phyloP scores from a whole-genome alignment of 2,888 invertebrate species.

The Griposia aprilina region DNA sequence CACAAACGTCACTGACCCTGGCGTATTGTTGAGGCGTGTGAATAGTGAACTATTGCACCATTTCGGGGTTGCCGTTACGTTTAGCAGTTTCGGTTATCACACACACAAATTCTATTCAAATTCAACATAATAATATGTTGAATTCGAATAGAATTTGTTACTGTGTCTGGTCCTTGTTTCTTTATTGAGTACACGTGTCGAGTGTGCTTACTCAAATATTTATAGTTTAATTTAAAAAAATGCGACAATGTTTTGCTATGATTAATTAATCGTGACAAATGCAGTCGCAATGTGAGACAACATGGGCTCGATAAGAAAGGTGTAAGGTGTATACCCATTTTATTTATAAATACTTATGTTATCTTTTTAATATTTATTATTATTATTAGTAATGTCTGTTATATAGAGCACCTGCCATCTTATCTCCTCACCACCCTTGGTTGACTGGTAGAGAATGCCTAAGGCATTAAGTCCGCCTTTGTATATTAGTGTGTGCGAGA shows the following conservation, averaged over 20 bases:
- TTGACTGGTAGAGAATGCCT: too few relatives aligned
- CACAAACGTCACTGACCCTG: conserved; percentile 73
- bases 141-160: conserved; percentile 34
- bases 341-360: too few relatives aligned
- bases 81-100: conserved; percentile 27
- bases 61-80: conserved; percentile 57
- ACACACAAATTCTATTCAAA: too few relatives aligned
- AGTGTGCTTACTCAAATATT: not conserved
- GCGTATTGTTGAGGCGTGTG: conserved; percentile 68
- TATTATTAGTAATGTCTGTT: too few relatives aligned
- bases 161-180: not conserved
- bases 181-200: conserved; percentile 16
- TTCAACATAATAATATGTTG: conserved; percentile 11
- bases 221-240: not conserved
- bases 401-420: too few relatives aligned
- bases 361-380: too few relatives aligned
- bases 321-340: too few relatives aligned
- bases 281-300: conserved; percentile 19
- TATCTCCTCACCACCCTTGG: too few relatives aligned
- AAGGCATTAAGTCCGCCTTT: too few relatives aligned
- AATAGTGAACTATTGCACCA: conserved; percentile 66
- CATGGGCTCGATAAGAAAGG: conserved; percentile 23
- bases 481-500: too few relatives aligned
- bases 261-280: conserved; percentile 27
- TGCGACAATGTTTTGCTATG: conserved; percentile 9